Evolutionary conservation across 2,888 invertebrate species (phyloP), one percentile per base, ranked within the genome.

Genomic region (Drosophila neotestacea): DNA sequence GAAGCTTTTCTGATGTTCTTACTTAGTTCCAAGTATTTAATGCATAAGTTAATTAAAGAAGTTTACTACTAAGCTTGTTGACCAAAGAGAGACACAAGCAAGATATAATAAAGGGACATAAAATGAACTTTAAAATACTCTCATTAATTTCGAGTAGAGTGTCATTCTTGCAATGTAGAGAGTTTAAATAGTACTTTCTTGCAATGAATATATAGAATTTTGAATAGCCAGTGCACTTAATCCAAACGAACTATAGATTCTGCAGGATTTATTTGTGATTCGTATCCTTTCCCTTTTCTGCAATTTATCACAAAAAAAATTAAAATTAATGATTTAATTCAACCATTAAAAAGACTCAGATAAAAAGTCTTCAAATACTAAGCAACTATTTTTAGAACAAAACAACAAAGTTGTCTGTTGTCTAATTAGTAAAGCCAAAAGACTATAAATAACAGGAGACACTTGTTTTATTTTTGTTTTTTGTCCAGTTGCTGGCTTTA

Each of bases 371-470:
- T 13, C 30, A 54, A 54, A 41, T 10, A 36, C 22, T 54, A 32
- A 55, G 58, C 50, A 3, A 22, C 6, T 4, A 30, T 28, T 46
- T 38, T 36, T 5, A 5, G 36, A 13, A 41, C 16, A 11, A 39
- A 56, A 41, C n/a, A 39, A 3, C 22, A 16, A 34, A 32, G 22
- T 68, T 62, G 36, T 6, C 22, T 39, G 30, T 59, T 51, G 59
- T 60, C 67, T 68, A 76, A 79, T 85, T 76, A 85, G 79, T 64
- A 47, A 56, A 66, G 65, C 39, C 60, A 38, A 64, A 52, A 30
- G 56, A n/a, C 61, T 64, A 62, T 64, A 59, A 76, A 68, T 60
- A 79, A 65, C 50, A 61, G 55, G 61, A 65, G 16, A 47, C 42
- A 46, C 22, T 22, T 22, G 22, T 22, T 22, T 22, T 22, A 36